Evolutionary conservation across 30 jellyfish, hydroid and myxozoan genomes (phyloP), one percentile per base, ranked within the genome.

Genomic region (Cassiopea andromeda): DNA sequence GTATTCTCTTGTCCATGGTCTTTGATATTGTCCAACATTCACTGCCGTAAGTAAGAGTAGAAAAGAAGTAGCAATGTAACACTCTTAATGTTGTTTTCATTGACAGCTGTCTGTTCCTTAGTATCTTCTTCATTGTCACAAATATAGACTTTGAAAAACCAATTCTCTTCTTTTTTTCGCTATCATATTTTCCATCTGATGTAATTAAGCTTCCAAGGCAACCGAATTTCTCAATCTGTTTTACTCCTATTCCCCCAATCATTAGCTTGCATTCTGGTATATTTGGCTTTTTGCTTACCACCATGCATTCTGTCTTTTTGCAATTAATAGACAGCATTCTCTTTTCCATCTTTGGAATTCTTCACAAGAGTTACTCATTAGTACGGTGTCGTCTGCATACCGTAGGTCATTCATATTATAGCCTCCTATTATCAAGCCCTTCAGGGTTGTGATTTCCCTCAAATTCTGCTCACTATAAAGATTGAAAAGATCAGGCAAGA

Each of bases 21-120:
- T 19, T 59, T 79, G 78, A 79, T 57, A 79, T 79, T 50, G 88
- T 79, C 88, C 76, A 79, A 18, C 88, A 79, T 79, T 79, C 88
- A 60, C 88, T 50, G 77, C 78, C 88, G 1, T 57, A 79, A 8
- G 88, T 57, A 19, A 79, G 71, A 78, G 67, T 57, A 69, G 78
- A 79, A 50, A 45, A 50, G 4, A 79, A 49, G 60, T 57, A 79
- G 78, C 77, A 79, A 60, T 60, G 58, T 4, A 79, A 57, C 10
- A 57, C 46, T 77, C 78, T 79, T 2, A 9, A 45, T 60, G 1
- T 54, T 12, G 88, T 79, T 57, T 49, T 69, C 48, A 57, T 79
- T 0, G 88, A 50, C 88, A 79, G 48, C 43, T 27, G 38, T 27
- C 38, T 27, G 38, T 27, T 27, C 38, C 38, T 27, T 27, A 27